Percentiles rank a stretch among this genome's conserved stretches.
phyloP scores from a whole-genome alignment of 2,888 invertebrate genomes.

The Kuschelorhynchus macadamiae region DNA sequence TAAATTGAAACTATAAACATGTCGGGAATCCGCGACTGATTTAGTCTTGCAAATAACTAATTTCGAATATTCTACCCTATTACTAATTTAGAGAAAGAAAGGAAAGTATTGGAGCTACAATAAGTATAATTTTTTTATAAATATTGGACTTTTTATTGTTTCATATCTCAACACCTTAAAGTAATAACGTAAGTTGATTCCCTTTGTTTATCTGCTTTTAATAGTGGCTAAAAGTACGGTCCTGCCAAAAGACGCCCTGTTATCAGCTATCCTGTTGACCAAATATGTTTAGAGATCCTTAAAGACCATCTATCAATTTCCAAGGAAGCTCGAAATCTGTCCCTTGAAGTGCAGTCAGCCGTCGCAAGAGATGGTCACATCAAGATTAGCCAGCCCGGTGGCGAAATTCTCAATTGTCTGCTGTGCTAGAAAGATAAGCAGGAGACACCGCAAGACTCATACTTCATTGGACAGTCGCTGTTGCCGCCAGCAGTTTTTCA shows the following conservation, averaged over 20 bases:
- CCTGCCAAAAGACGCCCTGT: background rate
- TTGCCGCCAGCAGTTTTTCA: conserved; percentile 21
- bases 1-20: too few species aligned
- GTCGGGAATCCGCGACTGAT: too few species aligned
- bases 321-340: conserved; percentile 47
- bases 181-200: too few species aligned
- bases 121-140: too few species aligned
- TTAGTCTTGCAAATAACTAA: too few species aligned
- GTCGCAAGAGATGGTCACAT: conserved; percentile 13
- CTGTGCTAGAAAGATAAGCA: conserved; percentile 64
- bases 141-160: too few species aligned
- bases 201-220: too few species aligned
- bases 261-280: conserved; percentile 39
- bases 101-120: too few species aligned
- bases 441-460: conserved; percentile 56
- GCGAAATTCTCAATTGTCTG: conserved; percentile 62
- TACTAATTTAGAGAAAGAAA: too few species aligned
- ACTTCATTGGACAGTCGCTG: conserved; percentile 59
- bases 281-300: conserved; percentile 46
- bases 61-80: too few species aligned
- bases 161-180: too few species aligned
- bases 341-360: conserved; percentile 44
- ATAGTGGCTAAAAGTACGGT: too few species aligned
- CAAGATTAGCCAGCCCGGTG: conserved; percentile 42
- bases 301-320: conserved; percentile 47